These are phyloP conservation scores for Craniophora ligustri DNA, from an alignment of 2,888 invertebrate genomes.

Conservation along the genomic window DNA sequence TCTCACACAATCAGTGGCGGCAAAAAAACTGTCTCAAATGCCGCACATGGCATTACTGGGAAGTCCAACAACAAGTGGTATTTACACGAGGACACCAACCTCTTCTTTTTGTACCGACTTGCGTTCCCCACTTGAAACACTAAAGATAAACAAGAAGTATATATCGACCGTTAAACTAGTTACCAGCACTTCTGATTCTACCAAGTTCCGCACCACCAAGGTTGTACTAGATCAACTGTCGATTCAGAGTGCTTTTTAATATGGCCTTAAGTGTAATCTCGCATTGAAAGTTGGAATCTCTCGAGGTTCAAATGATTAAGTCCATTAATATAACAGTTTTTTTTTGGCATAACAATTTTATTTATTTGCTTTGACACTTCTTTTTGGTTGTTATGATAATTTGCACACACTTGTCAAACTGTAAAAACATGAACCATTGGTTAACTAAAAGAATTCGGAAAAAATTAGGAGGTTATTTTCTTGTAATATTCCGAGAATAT, in stretches of 20 bases:
- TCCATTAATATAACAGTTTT: too few relatives aligned
- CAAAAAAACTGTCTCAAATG: conserved; percentile 42
- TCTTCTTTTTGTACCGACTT: conserved; percentile 69
- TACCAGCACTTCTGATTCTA: conserved; percentile 26
- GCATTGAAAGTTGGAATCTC: conserved; percentile 39
- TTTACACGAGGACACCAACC: conserved; percentile 77
- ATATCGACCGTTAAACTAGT: conserved; percentile 18
- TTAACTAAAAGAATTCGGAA: too few relatives aligned
- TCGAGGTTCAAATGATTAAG: conserved; percentile 1
- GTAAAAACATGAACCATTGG: too few relatives aligned
- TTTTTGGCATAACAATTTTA: neutral
- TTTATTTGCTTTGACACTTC: too few relatives aligned
- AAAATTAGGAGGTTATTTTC: too few relatives aligned
- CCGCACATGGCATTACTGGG: conserved; percentile 53
- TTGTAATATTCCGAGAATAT: too few relatives aligned
- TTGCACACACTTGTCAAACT: too few relatives aligned
- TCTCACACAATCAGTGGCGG: conserved; percentile 1
- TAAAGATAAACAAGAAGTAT: conserved; percentile 26
- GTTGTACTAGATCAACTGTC: conserved; percentile 30
- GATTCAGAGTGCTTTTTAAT: conserved; percentile 37
- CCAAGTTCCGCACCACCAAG: conserved; percentile 49
- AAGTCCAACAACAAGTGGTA: conserved; percentile 76
- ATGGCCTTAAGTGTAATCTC: conserved; percentile 45
- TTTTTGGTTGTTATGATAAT: too few relatives aligned
- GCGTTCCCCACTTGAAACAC: conserved; percentile 50